Percentiles rank a stretch among this genome's conserved stretches.
Evolutionary conservation across 1,140 invertebrate species (phyloP).

Genomic region (Trichoplusia ni): DNA sequence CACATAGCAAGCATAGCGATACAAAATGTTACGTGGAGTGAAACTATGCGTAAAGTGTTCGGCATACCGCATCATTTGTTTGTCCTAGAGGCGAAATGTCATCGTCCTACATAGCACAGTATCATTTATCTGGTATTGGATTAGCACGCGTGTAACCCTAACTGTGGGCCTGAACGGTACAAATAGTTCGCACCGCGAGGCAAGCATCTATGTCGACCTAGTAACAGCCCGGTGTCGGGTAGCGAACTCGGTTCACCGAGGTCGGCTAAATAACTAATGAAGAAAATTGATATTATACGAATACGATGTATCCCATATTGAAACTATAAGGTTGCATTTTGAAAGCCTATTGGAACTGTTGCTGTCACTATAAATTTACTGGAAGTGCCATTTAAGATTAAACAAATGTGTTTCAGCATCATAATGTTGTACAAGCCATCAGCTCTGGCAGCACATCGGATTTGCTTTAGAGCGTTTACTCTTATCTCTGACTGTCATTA

Average conservation of each 20-base stretch:
- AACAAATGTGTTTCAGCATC: background rate
- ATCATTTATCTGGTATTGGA: conserved; percentile 56
- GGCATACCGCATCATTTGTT: conserved; percentile 22
- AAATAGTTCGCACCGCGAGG: conserved; percentile 58
- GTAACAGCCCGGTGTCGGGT: conserved; percentile 59
- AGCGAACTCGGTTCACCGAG: conserved; percentile 48
- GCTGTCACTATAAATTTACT: background rate
- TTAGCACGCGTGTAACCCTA: conserved; percentile 56
- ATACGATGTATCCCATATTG: background rate
- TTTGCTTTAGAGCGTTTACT: background rate
- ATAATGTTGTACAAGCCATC: background rate
- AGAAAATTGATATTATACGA: conserved; percentile 56
- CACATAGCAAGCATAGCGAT: conserved; percentile 9
- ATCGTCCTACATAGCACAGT: conserved; percentile 43
- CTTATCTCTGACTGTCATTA: background rate
- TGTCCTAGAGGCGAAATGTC: conserved; percentile 34
- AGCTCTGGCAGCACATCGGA: background rate
- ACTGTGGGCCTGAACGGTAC: conserved; percentile 61
- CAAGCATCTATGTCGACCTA: conserved; percentile 60
- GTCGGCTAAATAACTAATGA: conserved; percentile 51
- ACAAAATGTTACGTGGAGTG: conserved; percentile 5
- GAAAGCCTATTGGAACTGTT: background rate
- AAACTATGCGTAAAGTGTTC: conserved; percentile 13
- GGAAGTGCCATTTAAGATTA: background rate
- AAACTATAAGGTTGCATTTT: background rate